Conservation (phyloP, 1,140 invertebrate genomes). For the Drosophila tani region DNA sequence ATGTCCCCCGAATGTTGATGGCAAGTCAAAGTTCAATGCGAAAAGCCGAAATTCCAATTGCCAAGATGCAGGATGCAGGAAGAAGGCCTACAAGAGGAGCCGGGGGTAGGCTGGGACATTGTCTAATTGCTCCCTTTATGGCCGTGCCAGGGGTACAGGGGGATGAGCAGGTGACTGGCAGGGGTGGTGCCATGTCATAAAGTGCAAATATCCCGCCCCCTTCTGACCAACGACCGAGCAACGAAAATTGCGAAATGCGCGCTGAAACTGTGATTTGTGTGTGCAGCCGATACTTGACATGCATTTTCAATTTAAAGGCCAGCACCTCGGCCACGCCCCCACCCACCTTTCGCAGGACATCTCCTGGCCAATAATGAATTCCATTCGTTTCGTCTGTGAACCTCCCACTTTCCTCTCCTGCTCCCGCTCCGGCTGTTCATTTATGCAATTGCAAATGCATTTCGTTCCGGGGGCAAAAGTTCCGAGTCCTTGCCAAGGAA, state of each 20-base stretch:
- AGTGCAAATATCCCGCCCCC: constrained; percentile 58
- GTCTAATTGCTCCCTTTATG: constrained; percentile 81
- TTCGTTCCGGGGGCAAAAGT: constrained; percentile 52
- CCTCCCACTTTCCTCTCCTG: constrained; percentile 11
- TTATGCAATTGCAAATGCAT: constrained; percentile 72
- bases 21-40: constrained; percentile 76
- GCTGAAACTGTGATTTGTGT: constrained; percentile 69
- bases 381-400: constrained; percentile 74
- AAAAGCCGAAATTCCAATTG: constrained; percentile 75
- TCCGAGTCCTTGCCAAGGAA: constrained; percentile 49
- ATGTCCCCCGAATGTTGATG: constrained; percentile 42
- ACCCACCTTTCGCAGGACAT: constrained; percentile 15
- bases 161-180: not conserved
- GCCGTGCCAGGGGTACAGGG: not conserved
- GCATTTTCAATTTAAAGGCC: constrained; percentile 77
- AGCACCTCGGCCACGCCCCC: constrained; percentile 47
- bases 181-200: constrained; percentile 65
- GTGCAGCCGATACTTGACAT: constrained; percentile 71
- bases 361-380: constrained; percentile 77
- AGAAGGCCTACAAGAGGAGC: not conserved
- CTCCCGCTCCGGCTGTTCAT: constrained; percentile 30
- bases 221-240: constrained; percentile 21
- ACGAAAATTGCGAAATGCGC: constrained; percentile 53
- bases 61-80: constrained; percentile 54
- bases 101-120: constrained; percentile 46